Conservation (phyloP, 1,140 invertebrate genomes). For the Schlechtendalia chinensis region DNA sequence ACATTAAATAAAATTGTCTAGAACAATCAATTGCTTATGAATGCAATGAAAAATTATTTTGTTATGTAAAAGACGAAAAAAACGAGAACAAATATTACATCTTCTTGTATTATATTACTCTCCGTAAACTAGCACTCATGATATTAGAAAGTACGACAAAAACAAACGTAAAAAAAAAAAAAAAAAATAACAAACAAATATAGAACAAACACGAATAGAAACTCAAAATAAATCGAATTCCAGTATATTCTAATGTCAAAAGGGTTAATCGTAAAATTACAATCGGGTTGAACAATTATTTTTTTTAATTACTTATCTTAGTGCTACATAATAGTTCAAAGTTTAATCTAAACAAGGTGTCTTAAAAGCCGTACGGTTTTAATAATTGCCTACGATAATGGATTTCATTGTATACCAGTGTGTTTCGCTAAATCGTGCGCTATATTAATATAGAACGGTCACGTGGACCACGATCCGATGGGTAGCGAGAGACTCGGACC, state of each 20-base stretch:
- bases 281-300: slow-evolving; percentile 26
- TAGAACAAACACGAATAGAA: slow-evolving; percentile 5
- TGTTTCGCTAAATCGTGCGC: no score
- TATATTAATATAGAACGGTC: no score
- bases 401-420: no score
- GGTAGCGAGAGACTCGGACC: no score
- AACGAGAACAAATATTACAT: slow-evolving; percentile 2
- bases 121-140: background rate
- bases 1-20: no score
- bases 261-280: slow-evolving; percentile 28
- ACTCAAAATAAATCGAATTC: slow-evolving; percentile 23
- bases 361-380: slow-evolving; percentile 1
- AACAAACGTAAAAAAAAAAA: slow-evolving; percentile 27
- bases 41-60: no score
- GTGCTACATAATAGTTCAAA: slow-evolving; percentile 27
- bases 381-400: background rate
- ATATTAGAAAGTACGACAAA: slow-evolving; percentile 9
- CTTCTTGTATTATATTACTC: background rate
- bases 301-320: slow-evolving; percentile 14
- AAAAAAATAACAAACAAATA: slow-evolving; percentile 23
- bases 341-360: slow-evolving; percentile 4
- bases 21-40: no score
- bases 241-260: slow-evolving; percentile 26
- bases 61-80: no score
- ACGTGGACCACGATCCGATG: no score